Base-by-base conservation (phyloP, 92 coral and sea anemone species). In the Zoanthus sociatus region DNA sequence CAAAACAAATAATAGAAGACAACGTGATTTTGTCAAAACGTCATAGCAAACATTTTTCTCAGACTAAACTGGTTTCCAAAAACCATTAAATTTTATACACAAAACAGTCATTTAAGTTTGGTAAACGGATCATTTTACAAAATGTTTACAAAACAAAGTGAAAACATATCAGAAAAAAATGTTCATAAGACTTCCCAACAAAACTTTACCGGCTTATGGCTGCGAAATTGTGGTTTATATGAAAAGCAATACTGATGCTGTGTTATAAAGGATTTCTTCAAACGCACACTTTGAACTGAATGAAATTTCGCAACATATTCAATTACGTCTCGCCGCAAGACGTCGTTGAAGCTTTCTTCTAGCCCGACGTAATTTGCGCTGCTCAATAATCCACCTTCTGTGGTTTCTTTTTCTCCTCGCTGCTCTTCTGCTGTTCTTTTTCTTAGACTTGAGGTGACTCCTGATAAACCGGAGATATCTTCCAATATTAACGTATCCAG, bases 391-490 rank as follows among this genome's bases (percentile, higher is more conserved):
- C 79, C 56, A 3, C 60, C 45, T 64, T 30, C 55, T 58, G 21
- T 66, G 85, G 9, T 66, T 81, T 20, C 85, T 71, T 21, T 66
- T 66, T 20, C 26, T 50, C 44, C 82, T 76, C 2, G 82, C 6
- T 53, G 44, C 44, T 9, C 82, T 53, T 56, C 82, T 76, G 46
- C 64, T 58, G 33, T 61, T 56, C 78, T 32, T 46, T 26, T 82
- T 70, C 20, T 71, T 84, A 26, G 53, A 77, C 69, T 89, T 89
- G 70, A 83, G 71, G 51, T 78, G 89, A 11, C 86, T 70, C 90
- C 94, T 92, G 90, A 96, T 92, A 94, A 98, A 96, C 81, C 85
- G 86, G 72, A 93, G 88, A 78, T 88, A 83, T 21, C 93, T 89
- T 50, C 92, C 95, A 33, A 96, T 53, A 53, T 91, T 92, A 12